Conservation (phyloP, 2,113 vertebrate genomes). For the Mixornis gularis region DNA sequence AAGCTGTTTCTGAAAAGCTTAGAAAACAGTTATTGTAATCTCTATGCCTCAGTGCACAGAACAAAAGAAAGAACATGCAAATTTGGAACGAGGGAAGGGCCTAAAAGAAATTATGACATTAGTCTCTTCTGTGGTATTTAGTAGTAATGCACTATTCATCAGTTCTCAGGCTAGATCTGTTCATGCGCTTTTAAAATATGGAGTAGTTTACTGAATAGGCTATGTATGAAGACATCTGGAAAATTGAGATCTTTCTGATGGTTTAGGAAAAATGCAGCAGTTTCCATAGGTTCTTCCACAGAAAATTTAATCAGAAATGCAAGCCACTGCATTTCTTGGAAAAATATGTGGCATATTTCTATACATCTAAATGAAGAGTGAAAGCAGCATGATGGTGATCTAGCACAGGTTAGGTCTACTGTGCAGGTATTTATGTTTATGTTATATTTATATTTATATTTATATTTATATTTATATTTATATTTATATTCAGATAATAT, state of each 20-base stretch:
- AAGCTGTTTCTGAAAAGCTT: not conserved
- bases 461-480: no score
- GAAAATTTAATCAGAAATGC: not conserved
- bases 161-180: not conserved
- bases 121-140: not conserved
- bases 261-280: not conserved
- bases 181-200: not conserved
- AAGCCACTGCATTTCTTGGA: not conserved
- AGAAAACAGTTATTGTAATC: not conserved
- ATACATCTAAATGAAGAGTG: not conserved
- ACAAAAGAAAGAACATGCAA: constrained; percentile 16
- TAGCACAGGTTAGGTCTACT: not conserved
- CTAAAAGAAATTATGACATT: not conserved
- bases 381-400: not conserved
- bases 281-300: not conserved
- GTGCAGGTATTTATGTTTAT: not conserved
- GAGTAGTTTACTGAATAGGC: not conserved
- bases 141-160: not conserved
- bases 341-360: not conserved
- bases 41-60: not conserved
- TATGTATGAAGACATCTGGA: constrained; percentile 7
- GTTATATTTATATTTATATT: no score
- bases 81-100: not conserved
- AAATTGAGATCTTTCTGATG: not conserved
- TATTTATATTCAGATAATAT: no score